phyloP scores from a whole-genome alignment of 2,888 invertebrate species.

The Cephalotes varians region DNA sequence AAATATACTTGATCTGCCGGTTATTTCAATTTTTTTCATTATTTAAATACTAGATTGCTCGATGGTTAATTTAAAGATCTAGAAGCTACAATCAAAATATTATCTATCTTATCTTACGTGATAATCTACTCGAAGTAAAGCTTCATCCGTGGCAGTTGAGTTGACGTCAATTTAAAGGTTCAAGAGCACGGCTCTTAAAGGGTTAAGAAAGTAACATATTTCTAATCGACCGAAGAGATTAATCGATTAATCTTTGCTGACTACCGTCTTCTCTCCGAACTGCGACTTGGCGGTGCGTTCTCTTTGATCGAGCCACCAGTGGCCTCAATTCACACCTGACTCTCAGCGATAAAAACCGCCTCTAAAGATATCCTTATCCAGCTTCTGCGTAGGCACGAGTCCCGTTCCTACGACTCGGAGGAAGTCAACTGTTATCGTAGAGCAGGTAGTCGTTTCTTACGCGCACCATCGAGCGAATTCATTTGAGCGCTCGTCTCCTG shows the following conservation, averaged over 20 bases:
- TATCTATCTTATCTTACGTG: background rate
- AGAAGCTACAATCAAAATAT: background rate
- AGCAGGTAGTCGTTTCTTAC: conserved; percentile 75
- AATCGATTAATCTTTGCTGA: conserved; percentile 55
- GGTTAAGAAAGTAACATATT: conserved; percentile 1
- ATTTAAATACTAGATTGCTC: conserved; percentile 60
- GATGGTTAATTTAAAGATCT: background rate
- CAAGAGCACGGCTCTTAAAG: conserved; percentile 8
- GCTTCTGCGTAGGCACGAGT: conserved; percentile 52
- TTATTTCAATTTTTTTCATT: conserved; percentile 30
- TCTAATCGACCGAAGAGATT: conserved; percentile 27
- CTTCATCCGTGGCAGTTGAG: background rate
- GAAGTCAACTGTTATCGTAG: conserved; percentile 75
- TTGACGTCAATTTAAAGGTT: background rate
- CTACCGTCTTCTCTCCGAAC: conserved; percentile 12
- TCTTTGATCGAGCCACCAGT: conserved; percentile 72
- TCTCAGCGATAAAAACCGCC: conserved; percentile 77
- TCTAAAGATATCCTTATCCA: conserved; percentile 79
- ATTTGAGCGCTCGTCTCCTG: conserved; percentile 57
- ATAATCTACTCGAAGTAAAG: background rate
- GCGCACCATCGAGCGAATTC: conserved; percentile 68
- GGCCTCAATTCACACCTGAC: conserved; percentile 81
- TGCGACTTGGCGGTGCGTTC: conserved; percentile 40
- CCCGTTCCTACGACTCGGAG: conserved; percentile 38
- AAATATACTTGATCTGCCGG: conserved; percentile 31